These are phyloP conservation scores for Rhamphomyia laevipes DNA, from an alignment of 2,888 invertebrate species.

Conservation along the genomic window DNA sequence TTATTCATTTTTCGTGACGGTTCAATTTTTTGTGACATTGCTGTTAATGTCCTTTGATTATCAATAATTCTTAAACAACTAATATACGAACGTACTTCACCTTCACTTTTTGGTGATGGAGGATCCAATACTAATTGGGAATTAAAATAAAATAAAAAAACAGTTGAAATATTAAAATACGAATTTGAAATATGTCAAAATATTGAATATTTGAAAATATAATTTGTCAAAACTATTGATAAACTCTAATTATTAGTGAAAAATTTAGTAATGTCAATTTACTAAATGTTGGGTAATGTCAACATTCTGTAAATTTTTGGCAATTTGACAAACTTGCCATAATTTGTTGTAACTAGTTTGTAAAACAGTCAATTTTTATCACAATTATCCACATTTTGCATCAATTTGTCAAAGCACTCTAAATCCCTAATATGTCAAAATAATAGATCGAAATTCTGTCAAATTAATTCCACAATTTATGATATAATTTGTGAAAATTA, in stretches of 20 bases:
- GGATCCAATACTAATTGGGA: constrained; percentile 55
- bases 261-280: too few species aligned
- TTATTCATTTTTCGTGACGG: constrained; percentile 39
- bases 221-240: background rate
- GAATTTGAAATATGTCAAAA: background rate
- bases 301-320: too few species aligned
- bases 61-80: constrained; percentile 65
- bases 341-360: too few species aligned
- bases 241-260: background rate
- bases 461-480: too few species aligned
- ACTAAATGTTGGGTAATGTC: too few species aligned
- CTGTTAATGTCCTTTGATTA: constrained; percentile 63
- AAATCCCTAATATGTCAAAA: too few species aligned
- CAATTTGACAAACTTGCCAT: too few species aligned
- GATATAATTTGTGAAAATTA: background rate
- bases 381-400: too few species aligned
- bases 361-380: too few species aligned
- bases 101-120: constrained; percentile 57
- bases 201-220: background rate
- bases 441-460: too few species aligned
- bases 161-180: background rate
- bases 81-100: constrained; percentile 56
- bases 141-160: constrained; percentile 1
- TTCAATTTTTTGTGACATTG: constrained; percentile 68
- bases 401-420: too few species aligned